Conservation (phyloP, 2,797 vertebrate genomes). For the Macropodus opercularis region DNA sequence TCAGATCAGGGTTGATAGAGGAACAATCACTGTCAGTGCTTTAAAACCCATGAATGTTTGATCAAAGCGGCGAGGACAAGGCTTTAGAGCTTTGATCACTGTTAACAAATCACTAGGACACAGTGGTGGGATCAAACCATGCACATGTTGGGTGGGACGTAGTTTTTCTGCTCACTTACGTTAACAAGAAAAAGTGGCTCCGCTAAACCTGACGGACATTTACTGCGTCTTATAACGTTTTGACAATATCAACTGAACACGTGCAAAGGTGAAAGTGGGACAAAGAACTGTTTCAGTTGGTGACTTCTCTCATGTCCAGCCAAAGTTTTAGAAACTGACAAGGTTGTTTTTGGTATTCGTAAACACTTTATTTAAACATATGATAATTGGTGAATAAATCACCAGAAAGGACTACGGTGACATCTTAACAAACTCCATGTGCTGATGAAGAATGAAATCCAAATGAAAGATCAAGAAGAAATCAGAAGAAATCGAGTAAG, state of each 20-base stretch:
- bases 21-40: conserved; percentile 6
- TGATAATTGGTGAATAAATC: background rate
- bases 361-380: background rate
- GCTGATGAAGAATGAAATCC: conserved; percentile 2
- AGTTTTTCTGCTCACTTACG: background rate
- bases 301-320: background rate
- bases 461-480: background rate
- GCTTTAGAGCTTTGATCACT: conserved; percentile 33
- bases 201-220: background rate
- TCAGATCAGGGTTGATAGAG: conserved; percentile 3
- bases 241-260: background rate
- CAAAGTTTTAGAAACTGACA: background rate
- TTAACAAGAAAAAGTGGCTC: background rate
- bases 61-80: conserved; percentile 25
- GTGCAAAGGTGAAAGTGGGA: background rate
- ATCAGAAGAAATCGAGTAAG: conserved; percentile 2
- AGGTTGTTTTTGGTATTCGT: background rate
- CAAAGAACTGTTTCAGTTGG: too few species aligned
- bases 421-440: background rate
- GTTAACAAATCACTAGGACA: conserved; percentile 20
- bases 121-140: conserved; percentile 18
- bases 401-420: too few species aligned
- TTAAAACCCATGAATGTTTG: conserved; percentile 14
- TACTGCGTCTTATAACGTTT: background rate
- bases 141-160: conserved; percentile 20